Evolutionary conservation across 1,140 invertebrate genomes (phyloP), one percentile per base, ranked within the genome.

Genomic region (Pollicipes pollicipes): DNA sequence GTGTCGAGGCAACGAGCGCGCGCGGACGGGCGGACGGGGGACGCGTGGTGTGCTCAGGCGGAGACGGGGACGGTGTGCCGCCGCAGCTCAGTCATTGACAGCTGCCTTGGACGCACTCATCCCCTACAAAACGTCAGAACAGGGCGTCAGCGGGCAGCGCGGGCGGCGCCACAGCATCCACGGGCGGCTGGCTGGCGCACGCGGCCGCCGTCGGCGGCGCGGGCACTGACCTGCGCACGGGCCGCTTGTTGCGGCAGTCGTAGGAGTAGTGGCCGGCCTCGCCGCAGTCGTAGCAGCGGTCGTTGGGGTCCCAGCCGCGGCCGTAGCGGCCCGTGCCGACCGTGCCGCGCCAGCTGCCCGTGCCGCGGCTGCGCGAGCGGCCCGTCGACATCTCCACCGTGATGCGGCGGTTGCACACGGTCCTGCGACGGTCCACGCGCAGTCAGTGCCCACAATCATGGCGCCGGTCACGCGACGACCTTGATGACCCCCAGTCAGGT

Each of bases 271-370:
- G 86, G 3, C 86, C 86, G 45, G 80, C 75, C 70, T 84, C 83
- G 8, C 85, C 85, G 78, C 86, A 87, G 72, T 86, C 84, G 77
- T 86, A 87, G 76, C 86, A 87, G 64, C 83, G 79, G 78, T 85
- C 85, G 72, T 83, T 81, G 29, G 84, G 83, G 74, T 84, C 80
- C 76, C 84, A 85, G 70, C 78, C 79, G 69, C 80, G 73, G 32
- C 45, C 10, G 28, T 68, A 69, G 31, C 79, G 73, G 17, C 81
- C 80, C 27, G 77, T 76, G 24, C 80, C 81, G 66, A 79, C 74
- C n/a, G 72, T 29, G 72, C 70, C 29, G 72, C 75, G 72, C 31
- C 75, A 37, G 68, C 70, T 72, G 27, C 74, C 58, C n/a, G n/a
- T n/a, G n/a, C n/a, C n/a, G n/a, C n/a, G n/a, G 26, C 68, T 72